These are phyloP conservation scores for Halcyon senegalensis DNA, from an alignment of 2,113 vertebrate species.

Conservation along the genomic window DNA sequence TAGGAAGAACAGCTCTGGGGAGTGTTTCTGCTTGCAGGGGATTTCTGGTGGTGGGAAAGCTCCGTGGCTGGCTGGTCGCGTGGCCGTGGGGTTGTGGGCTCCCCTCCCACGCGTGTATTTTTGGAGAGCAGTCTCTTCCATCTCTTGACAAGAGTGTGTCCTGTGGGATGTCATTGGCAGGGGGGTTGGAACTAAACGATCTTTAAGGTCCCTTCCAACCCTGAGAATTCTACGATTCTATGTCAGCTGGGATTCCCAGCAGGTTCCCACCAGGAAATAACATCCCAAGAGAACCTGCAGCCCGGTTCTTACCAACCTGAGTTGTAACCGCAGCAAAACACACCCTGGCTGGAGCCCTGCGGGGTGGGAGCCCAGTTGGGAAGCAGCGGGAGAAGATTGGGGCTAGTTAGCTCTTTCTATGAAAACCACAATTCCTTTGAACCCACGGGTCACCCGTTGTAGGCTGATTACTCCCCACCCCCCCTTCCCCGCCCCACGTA, in stretches of 20 bases:
- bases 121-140: not conserved
- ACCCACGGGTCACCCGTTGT: not conserved
- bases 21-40: not conserved
- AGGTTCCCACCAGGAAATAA: not conserved
- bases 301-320: not conserved
- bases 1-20: not conserved
- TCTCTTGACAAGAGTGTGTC: not conserved
- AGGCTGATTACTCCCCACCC: constrained; percentile 40
- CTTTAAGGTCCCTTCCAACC: too few relatives aligned
- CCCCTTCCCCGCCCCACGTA: not conserved
- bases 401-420: not conserved
- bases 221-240: too few relatives aligned
- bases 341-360: fast-evolving
- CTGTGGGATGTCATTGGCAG: not conserved
- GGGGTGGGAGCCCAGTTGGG: fast-evolving
- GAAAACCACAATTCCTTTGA: constrained; percentile 27
- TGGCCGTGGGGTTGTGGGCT: fast-evolving
- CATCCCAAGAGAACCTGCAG: not conserved
- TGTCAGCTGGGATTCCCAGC: not conserved
- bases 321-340: not conserved
- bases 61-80: fast-evolving
- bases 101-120: fast-evolving
- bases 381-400: not conserved
- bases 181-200: too few relatives aligned
- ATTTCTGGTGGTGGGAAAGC: not conserved